Evolutionary conservation across 2,113 vertebrate species (phyloP).

Genomic region (Scalopus aquaticus): DNA sequence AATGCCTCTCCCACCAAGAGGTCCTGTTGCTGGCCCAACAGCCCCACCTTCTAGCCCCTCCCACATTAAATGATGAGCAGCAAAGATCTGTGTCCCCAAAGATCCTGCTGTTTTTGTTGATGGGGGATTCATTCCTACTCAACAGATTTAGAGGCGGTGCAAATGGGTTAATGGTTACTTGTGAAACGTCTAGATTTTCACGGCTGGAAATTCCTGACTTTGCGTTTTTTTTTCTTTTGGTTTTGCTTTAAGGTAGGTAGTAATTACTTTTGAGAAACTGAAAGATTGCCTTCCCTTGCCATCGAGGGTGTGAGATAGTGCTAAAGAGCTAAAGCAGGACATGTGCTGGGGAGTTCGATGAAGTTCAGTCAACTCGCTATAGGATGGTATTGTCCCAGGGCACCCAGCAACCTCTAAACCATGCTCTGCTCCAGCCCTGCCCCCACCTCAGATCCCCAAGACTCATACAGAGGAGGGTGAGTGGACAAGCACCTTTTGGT

Average conservation of each 20-base stretch:
- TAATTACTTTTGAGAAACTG: conserved; percentile 15
- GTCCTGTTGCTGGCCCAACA: not conserved
- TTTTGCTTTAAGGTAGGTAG: not conserved
- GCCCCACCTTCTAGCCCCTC: not conserved
- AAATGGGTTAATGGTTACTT: conserved; percentile 1
- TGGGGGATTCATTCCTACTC: not conserved
- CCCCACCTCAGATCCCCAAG: not conserved
- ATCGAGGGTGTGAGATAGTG: not conserved
- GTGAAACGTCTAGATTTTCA: not conserved
- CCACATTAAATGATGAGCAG: not conserved
- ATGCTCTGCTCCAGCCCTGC: not conserved
- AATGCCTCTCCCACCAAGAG: not conserved
- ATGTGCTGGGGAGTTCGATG: not conserved
- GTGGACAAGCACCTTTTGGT: not conserved
- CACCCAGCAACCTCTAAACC: not conserved
- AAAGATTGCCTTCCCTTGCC: not conserved
- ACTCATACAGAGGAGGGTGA: not conserved
- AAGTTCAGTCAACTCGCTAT: not conserved
- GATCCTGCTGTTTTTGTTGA: not conserved
- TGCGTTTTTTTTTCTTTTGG: not conserved
- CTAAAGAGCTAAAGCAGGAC: not conserved
- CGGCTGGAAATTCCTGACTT: not conserved
- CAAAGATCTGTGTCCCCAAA: not conserved
- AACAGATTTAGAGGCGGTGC: not conserved
- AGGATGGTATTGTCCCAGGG: not conserved